Base-by-base conservation (phyloP, 92 coral and sea anemone species). In the Isaurus tuberculatus region DNA sequence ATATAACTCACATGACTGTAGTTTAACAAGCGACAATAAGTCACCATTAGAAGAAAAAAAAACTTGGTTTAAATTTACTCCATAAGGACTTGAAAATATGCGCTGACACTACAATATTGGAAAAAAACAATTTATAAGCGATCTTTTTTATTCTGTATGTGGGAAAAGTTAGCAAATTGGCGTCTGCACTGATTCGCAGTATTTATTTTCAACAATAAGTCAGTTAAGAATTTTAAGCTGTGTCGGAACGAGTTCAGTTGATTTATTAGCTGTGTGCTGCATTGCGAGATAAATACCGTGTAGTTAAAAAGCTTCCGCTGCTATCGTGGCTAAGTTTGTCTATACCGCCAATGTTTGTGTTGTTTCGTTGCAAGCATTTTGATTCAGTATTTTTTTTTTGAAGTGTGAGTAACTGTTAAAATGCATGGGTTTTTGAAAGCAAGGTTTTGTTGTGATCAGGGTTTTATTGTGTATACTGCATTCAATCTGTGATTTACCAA, bases 71-170 rank as follows among this genome's bases (percentile, higher is more conserved):
- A 20, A 77, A 77, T 33, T 57, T 36, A 43, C 33, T 22, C n/a
- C n/a, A 13, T 23, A 20, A 8, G 70, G 9, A 32, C 58, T 53
- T 57, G 14, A 23, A 19, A 26, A 70, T 10, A 29, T 49, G 55
- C 55, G 5, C 13, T 27, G 37, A 36, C 82, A 77, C 67, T 57
- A 14, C 55, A 10, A 57, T 58, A 37, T 33, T 48, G 51, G 55
- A 43, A 44, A 77, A 48, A 33, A 49, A 44, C 58, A 77, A 77
- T 57, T 77, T 77, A 77, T 58, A 77, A 77, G 82, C 43, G 31
- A 25, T 25, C 36, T 60, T 51, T 31, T 27, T 17, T 15, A 17
- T 23, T 5, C 81, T 23, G 8, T 10, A 53, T 11, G 70, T 57
- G n/a, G 25, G 22, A 15, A 29, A 11, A 23, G 49, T 36, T 77